Conservation (phyloP, 2,888 invertebrate genomes). For the Rhabditoides inermis region DNA sequence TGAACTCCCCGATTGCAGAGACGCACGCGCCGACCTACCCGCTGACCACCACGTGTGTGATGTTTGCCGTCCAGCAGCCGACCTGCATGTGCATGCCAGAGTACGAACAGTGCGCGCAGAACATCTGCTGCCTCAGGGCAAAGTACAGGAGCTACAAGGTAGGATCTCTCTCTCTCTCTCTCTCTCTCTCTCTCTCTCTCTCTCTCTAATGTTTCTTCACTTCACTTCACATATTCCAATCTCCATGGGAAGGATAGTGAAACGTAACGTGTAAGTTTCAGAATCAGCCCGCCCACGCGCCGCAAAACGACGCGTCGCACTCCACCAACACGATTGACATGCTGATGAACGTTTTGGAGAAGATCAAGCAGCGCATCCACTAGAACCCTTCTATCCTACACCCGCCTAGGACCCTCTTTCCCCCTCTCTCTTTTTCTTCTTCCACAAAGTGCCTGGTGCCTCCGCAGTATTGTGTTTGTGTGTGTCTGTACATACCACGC, state of each 20-base stretch:
- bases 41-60: constrained; percentile 37
- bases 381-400: too few species aligned
- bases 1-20: too few species aligned
- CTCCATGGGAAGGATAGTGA: background rate
- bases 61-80: constrained; percentile 18
- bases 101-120: constrained; percentile 38
- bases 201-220: too few species aligned
- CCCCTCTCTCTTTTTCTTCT: too few species aligned
- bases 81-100: constrained; percentile 34
- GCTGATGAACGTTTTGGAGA: constrained; percentile 35
- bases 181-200: too few species aligned
- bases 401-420: too few species aligned
- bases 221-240: background rate
- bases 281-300: background rate
- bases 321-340: constrained; percentile 23
- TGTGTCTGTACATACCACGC: too few species aligned
- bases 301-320: background rate
- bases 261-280: background rate
- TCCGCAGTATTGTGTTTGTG: too few species aligned
- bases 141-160: constrained; percentile 34
- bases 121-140: constrained; percentile 35
- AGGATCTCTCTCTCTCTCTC: too few species aligned
- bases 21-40: constrained; percentile 21
- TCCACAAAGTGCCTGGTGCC: too few species aligned
- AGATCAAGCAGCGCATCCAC: too few species aligned